A percentile compares a stretch with the other conserved stretches of the same genome.
These are phyloP conservation scores for Ceyx margarethae DNA, from an alignment of 2,113 vertebrate species.

Conservation along the genomic window DNA sequence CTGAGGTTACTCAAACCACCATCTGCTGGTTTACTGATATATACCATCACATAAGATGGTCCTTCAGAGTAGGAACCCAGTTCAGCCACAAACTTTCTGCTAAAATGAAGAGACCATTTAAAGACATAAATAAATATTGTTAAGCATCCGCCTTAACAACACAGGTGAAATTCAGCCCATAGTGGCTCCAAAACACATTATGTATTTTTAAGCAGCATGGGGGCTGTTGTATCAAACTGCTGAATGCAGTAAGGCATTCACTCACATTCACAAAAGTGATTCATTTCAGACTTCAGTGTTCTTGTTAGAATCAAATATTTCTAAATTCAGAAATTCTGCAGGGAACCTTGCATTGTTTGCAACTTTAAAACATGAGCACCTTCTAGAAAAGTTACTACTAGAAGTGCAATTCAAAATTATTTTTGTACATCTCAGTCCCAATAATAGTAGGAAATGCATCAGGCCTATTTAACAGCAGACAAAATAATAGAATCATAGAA, in stretches of 20 bases:
- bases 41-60: background rate
- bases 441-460: background rate
- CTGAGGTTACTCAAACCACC: background rate
- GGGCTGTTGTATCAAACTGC: background rate
- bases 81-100: background rate
- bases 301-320: background rate
- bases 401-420: background rate
- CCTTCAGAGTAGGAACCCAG: background rate
- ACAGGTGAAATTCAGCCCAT: background rate
- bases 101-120: background rate
- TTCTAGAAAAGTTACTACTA: constrained; percentile 16
- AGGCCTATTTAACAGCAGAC: background rate
- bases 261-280: background rate
- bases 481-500: background rate
- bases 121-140: background rate
- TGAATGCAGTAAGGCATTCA: background rate
- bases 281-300: background rate
- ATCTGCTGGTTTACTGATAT: background rate
- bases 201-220: background rate
- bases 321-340: constrained; percentile 28
- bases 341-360: background rate
- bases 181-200: background rate
- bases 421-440: background rate
- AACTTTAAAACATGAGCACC: background rate
- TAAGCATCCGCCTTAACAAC: background rate